These are phyloP conservation scores for Gopherus evgoodei DNA, from an alignment of 2,113 vertebrate genomes.

Conservation along the genomic window DNA sequence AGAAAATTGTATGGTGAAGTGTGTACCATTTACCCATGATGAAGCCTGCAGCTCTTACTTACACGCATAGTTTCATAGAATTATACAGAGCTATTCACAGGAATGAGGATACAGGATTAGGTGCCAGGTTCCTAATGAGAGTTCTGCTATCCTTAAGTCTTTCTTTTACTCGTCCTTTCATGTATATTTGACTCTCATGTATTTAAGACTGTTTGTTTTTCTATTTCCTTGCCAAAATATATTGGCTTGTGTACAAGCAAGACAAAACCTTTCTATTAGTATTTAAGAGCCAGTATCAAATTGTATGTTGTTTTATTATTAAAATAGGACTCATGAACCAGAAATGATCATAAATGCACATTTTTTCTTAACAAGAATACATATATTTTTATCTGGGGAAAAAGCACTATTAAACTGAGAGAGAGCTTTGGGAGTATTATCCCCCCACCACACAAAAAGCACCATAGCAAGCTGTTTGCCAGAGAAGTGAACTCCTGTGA, in stretches of 20 bases:
- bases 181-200: background rate
- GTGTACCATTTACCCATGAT: background rate
- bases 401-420: slow-evolving; percentile 55
- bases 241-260: background rate
- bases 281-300: slow-evolving; percentile 22
- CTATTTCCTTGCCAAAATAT: background rate
- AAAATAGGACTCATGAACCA: slow-evolving; percentile 59
- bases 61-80: accelerated
- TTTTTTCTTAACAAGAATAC: slow-evolving; percentile 67
- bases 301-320: slow-evolving; percentile 41
- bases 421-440: slow-evolving; percentile 45
- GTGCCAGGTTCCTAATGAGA: background rate
- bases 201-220: background rate
- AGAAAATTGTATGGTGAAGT: background rate
- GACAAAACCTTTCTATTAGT: background rate
- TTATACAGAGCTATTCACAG: background rate
- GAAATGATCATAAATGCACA: slow-evolving; percentile 52
- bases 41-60: background rate
- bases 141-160: background rate
- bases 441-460: background rate
- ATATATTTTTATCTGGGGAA: slow-evolving; percentile 62
- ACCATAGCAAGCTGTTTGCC: background rate
- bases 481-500: background rate
- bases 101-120: background rate
- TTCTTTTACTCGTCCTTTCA: background rate